Percentiles rank a stretch among this genome's conserved stretches.
These are phyloP conservation scores for Macrotis lagotis DNA, from an alignment of 2,113 vertebrate genomes.

Conservation along the genomic window DNA sequence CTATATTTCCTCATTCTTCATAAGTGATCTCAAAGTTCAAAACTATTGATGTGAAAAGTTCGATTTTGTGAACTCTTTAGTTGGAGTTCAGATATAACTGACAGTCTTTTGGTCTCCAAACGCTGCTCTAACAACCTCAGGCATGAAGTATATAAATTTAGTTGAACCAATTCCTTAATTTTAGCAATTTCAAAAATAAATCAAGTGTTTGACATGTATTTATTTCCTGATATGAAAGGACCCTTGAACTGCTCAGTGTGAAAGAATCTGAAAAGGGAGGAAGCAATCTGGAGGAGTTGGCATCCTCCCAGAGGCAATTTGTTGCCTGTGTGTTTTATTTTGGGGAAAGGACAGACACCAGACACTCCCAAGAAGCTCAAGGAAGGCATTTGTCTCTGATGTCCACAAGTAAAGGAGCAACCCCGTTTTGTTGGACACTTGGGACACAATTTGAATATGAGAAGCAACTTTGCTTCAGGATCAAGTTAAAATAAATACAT, in stretches of 20 bases:
- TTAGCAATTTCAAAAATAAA: constrained; percentile 55
- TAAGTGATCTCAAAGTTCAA: neutral
- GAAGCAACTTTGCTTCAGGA: neutral
- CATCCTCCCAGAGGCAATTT: constrained; percentile 74
- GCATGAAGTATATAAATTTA: neutral
- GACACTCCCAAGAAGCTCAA: constrained; percentile 75
- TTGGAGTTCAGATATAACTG: neutral
- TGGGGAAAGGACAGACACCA: constrained; percentile 81
- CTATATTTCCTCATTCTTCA: constrained; percentile 3
- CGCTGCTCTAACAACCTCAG: neutral
- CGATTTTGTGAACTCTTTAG: neutral
- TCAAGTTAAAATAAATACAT: constrained; percentile 16
- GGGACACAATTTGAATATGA: neutral
- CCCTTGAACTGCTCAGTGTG: constrained; percentile 78
- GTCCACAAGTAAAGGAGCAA: constrained; percentile 2
- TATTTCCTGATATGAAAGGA: constrained; percentile 45
- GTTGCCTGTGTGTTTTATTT: constrained; percentile 76
- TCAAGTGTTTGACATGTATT: constrained; percentile 26
- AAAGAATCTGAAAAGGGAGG: constrained; percentile 75
- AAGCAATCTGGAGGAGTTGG: constrained; percentile 79
- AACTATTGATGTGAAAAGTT: neutral
- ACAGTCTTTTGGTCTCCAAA: neutral
- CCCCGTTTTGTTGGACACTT: neutral
- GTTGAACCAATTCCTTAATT: constrained; percentile 2
- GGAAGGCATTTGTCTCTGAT: constrained; percentile 38